Evolutionary conservation across 2,888 invertebrate species (phyloP).

Genomic region (Catocala sponsa): DNA sequence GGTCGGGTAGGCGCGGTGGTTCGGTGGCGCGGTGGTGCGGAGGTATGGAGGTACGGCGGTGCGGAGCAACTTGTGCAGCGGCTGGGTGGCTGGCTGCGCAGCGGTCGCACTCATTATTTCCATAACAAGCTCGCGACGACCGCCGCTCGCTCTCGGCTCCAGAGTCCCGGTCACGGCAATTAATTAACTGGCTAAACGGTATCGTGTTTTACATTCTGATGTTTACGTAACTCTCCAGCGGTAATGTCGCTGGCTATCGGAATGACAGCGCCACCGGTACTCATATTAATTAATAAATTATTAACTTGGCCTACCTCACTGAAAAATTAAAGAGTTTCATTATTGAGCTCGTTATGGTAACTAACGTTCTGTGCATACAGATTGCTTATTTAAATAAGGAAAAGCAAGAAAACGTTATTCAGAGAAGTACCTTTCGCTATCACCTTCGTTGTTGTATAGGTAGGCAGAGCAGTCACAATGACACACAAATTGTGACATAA

Average conservation of each 20-base stretch:
- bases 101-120: conserved; percentile 82
- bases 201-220: conserved; percentile 86
- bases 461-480: conserved; percentile 5
- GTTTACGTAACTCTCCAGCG: conserved; percentile 84
- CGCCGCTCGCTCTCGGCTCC: conserved; percentile 64
- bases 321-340: conserved; percentile 83
- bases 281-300: conserved; percentile 84
- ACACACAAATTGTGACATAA: conserved; percentile 26
- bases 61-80: conserved; percentile 70
- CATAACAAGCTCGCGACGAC: conserved; percentile 81
- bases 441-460: conserved; percentile 30
- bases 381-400: conserved; percentile 78
- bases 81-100: conserved; percentile 52
- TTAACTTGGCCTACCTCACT: conserved; percentile 78
- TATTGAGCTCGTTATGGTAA: conserved; percentile 76
- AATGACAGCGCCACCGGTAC: conserved; percentile 74
- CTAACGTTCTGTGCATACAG: conserved; percentile 78
- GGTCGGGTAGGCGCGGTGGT: conserved; percentile 51
- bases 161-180: conserved; percentile 79
- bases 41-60: background rate
- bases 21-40: conserved; percentile 27
- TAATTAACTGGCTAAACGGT: conserved; percentile 87
- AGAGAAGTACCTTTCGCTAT: conserved; percentile 36
- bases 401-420: conserved; percentile 63
- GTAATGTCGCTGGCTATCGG: conserved; percentile 80